Evolutionary conservation across 1,140 invertebrate genomes (phyloP).

Genomic region (Apis dorsata): DNA sequence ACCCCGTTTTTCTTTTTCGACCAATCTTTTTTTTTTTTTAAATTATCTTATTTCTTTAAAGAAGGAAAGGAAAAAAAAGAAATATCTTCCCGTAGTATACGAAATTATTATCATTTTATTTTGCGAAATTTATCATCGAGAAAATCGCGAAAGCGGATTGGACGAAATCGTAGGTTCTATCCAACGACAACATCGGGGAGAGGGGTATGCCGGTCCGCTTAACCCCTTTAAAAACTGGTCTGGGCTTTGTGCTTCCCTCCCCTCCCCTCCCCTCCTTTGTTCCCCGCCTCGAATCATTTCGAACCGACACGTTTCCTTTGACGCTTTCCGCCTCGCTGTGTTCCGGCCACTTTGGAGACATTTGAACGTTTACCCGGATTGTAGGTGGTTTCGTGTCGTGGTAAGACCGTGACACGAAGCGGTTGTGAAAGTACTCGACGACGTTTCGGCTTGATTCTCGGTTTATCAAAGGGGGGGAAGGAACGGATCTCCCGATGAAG

Average conservation of each 20-base stretch:
- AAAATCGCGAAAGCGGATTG: too few species aligned
- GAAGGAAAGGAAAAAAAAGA: too few species aligned
- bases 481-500: too few species aligned
- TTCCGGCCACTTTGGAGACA: not conserved
- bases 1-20: too few species aligned
- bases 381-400: too few species aligned
- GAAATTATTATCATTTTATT: too few species aligned
- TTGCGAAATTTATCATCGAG: too few species aligned
- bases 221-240: slow-evolving; percentile 28
- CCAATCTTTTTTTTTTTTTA: too few species aligned
- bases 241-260: not conserved
- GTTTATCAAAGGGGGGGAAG: too few species aligned
- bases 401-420: not conserved
- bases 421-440: too few species aligned
- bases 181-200: not conserved
- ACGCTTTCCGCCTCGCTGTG: not conserved
- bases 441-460: not conserved
- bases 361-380: not conserved
- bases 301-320: not conserved
- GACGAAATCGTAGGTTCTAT: not conserved
- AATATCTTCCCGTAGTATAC: too few species aligned
- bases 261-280: not conserved
- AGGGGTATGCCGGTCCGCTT: slow-evolving; percentile 9
- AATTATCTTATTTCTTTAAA: too few species aligned
- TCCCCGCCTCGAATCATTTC: not conserved